Evolutionary conservation across 2,888 invertebrate species (phyloP).

Genomic region (Tetanocera ferruginea): DNA sequence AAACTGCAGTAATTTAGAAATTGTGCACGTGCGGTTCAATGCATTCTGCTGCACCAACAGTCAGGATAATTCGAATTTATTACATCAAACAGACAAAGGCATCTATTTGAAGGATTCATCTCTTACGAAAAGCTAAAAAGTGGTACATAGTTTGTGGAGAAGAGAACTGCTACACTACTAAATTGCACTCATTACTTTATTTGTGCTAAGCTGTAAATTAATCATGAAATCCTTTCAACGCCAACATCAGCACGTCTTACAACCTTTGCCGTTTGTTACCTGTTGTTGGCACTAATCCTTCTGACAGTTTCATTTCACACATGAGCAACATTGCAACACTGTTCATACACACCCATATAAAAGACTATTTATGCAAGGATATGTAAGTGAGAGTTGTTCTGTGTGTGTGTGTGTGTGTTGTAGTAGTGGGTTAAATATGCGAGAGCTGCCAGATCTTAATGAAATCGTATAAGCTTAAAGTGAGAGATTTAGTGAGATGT

Average conservation of each 20-base stretch:
- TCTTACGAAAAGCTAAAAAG: neutral
- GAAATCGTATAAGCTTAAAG: neutral
- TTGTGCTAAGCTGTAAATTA: neutral
- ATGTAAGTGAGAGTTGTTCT: neutral
- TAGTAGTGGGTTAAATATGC: neutral
- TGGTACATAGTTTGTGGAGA: neutral
- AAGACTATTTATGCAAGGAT: neutral
- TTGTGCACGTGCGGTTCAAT: constrained; percentile 12
- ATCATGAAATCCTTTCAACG: constrained; percentile 13
- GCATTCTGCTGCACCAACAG: constrained; percentile 3
- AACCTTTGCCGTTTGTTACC: neutral
- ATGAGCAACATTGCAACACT: constrained; percentile 5
- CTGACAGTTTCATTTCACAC: constrained; percentile 24
- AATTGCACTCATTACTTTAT: neutral
- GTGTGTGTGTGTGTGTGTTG: neutral
- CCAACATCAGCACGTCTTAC: neutral
- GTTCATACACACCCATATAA: neutral
- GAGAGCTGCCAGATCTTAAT: neutral
- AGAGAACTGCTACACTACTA: neutral
- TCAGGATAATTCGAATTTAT: constrained; percentile 23
- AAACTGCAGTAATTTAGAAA: constrained; percentile 14
- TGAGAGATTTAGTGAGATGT: too few species aligned
- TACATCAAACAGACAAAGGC: neutral
- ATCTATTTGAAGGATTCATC: neutral
- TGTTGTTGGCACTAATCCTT: constrained; percentile 20